Evolutionary conservation across 2,888 invertebrate genomes (phyloP).

Genomic region (Prosopocoilus inquinatus): DNA sequence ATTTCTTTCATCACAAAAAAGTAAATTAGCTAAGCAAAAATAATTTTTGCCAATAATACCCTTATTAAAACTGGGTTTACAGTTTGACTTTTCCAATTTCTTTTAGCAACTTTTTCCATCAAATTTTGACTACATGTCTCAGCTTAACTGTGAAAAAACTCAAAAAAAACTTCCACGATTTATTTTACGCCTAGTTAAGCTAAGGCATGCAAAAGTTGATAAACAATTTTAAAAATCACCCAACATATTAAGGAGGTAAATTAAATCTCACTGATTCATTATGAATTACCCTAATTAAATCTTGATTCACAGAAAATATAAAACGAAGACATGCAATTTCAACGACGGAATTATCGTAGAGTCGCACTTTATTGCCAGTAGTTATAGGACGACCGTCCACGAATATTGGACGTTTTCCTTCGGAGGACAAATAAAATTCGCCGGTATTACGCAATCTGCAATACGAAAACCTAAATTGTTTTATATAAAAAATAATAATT

Average conservation of each 20-base stretch:
- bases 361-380: conserved; percentile 82
- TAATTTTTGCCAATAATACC: too few relatives aligned
- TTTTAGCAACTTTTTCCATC: too few relatives aligned
- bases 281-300: conserved; percentile 83
- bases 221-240: too few relatives aligned
- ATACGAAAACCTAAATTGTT: conserved; percentile 14
- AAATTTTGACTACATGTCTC: too few relatives aligned
- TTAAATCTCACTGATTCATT: conserved; percentile 84
- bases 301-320: conserved; percentile 90
- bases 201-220: too few relatives aligned
- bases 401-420: conserved; percentile 91
- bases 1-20: too few relatives aligned
- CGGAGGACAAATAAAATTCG: conserved; percentile 92
- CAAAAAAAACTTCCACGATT: too few relatives aligned
- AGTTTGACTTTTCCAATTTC: too few relatives aligned
- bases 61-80: too few relatives aligned
- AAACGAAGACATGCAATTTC: conserved; percentile 93
- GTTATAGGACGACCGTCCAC: conserved; percentile 91
- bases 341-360: conserved; percentile 91
- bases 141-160: too few relatives aligned
- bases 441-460: conserved; percentile 81
- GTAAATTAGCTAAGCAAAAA: too few relatives aligned
- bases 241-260: conserved; percentile 47
- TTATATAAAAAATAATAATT: conserved; percentile 1
- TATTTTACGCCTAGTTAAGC: too few relatives aligned